phyloP scores from a whole-genome alignment of 92 coral and sea anemone genomes.

The Palythoa heliodiscus region DNA sequence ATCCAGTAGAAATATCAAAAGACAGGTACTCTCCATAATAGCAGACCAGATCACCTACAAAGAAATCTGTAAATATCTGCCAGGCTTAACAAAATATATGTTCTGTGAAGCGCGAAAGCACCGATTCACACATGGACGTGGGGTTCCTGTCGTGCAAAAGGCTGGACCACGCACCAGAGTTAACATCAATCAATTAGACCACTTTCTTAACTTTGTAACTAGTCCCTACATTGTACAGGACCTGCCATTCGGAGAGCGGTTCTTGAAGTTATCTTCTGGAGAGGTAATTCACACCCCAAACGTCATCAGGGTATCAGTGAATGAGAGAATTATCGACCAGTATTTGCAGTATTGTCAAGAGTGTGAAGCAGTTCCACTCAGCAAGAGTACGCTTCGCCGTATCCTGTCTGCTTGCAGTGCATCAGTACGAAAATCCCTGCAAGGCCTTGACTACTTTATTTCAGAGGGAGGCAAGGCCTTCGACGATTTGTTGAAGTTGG shows the following conservation, averaged over 20 bases:
- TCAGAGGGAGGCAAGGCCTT: conserved; percentile 47
- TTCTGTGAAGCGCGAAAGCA: conserved; percentile 40
- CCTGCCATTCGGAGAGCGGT: conserved; percentile 35
- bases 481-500: conserved; percentile 49
- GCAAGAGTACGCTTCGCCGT: conserved; percentile 50
- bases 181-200: conserved; percentile 29
- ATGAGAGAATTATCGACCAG: conserved; percentile 54
- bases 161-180: neutral
- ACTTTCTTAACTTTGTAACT: conserved; percentile 25
- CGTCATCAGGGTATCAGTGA: conserved; percentile 51
- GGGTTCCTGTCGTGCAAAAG: conserved; percentile 35
- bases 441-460: conserved; percentile 57
- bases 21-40: neutral
- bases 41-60: conserved; percentile 1
- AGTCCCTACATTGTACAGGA: conserved; percentile 44
- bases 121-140: conserved; percentile 30
- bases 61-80: neutral
- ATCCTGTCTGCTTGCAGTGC: conserved; percentile 58
- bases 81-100: conserved; percentile 26
- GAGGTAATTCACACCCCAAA: conserved; percentile 47
- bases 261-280: neutral
- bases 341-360: conserved; percentile 55
- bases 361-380: conserved; percentile 32
- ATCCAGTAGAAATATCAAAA: neutral
- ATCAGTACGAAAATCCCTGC: conserved; percentile 59